phyloP scores from a whole-genome alignment of 2,888 invertebrate species.

The Hipparchia sbordonii region DNA sequence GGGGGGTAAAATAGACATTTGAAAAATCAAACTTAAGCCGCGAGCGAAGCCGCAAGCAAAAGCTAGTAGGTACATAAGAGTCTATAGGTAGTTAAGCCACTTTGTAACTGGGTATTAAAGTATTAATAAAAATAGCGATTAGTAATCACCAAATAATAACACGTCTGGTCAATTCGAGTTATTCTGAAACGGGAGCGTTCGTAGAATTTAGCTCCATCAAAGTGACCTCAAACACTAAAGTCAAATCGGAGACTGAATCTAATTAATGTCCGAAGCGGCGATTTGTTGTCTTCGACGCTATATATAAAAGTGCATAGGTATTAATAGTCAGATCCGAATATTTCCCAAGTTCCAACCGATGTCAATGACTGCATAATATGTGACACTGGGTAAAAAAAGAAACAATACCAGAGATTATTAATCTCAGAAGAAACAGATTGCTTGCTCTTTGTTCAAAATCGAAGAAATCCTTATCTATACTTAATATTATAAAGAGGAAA shows the following conservation, averaged over 20 bases:
- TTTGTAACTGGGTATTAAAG: constrained; percentile 19
- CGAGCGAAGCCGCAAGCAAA: no score
- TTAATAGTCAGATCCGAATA: constrained; percentile 11
- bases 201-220: constrained; percentile 56
- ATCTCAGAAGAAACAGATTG: no score
- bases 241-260: constrained; percentile 45
- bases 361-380: constrained; percentile 24
- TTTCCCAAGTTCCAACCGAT: neutral
- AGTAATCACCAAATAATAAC: constrained; percentile 67
- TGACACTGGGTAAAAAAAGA: neutral
- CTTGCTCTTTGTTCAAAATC: no score
- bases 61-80: no score
- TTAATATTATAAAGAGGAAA: no score
- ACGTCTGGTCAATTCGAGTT: constrained; percentile 53
- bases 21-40: no score
- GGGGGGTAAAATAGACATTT: no score
- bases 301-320: constrained; percentile 26
- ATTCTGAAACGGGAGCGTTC: constrained; percentile 62
- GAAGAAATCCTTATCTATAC: no score
- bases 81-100: neutral
- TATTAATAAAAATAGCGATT: constrained; percentile 52
- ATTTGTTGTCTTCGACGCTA: constrained; percentile 30
- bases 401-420: no score
- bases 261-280: constrained; percentile 38
- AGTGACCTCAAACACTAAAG: constrained; percentile 61